Base-by-base conservation (phyloP, 2,888 invertebrate species). In the Rhamnusium bicolor region DNA sequence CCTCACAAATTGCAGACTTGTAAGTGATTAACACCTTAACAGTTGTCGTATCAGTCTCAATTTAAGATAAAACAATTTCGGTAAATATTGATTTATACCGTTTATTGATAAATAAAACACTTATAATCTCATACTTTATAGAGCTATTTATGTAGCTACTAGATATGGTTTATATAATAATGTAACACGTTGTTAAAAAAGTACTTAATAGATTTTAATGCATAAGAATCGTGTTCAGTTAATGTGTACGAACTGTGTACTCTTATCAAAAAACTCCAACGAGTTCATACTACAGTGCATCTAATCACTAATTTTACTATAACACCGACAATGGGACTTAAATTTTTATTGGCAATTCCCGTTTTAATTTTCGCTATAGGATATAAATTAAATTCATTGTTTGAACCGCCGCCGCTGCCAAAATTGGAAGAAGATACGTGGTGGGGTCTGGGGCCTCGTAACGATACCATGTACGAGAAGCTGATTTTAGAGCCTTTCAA, bases 371-470 rank as follows among this genome's bases (percentile, higher is more conserved):
- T 46, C 2, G 32, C 16, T 1, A 12, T 61, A 21, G 61, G 61
- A 4, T 61, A 61, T 5, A 61, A 19, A 60, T 29, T 72, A 7
- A 75, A 49, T 71, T 67, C 19, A 3, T 12, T 56, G 40, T 54
- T 71, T n/a, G 67, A 77, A 67, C 58, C 76, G 40, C 80, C 81
- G 21, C 72, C 80, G 1, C 18, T 78, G 40, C 84, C 83, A 16
- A 66, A 79, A 46, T 69, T 84, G 21, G 40, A 40, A 10, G 80
- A 82, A 61, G 85, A 91, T 1, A 85, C 89, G 18, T 91, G 91
- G 86, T 93, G 93, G 92, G 93, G 92, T 0, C 85, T 88, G 0
- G 90, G 90, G 47, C 82, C 88, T 46, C 89, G 89, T 0, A 85
- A 86, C 14, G 74, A 78, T 79, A 76, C 79, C 76, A 81, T 80